Evolutionary conservation across 2,888 invertebrate species (phyloP), one percentile per base, ranked within the genome.

Genomic region (Theretra japonica): DNA sequence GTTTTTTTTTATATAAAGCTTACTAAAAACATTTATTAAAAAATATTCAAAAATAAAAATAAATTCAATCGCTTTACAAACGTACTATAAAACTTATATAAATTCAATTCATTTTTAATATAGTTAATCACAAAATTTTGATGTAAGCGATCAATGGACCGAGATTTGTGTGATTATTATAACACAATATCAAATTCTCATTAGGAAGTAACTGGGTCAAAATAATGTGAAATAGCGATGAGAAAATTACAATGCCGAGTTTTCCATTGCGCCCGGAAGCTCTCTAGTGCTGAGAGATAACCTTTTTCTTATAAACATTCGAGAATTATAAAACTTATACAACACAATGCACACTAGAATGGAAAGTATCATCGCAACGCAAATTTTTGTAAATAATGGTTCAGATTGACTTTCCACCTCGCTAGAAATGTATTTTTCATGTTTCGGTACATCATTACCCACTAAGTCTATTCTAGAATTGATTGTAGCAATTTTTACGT

Each of bases 211-310:
- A 41, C 41, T 41, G 41, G 41, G 41, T 41, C 79, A 73, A 71
- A 80, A 56, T 77, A 77, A 62, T 4, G 15, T 5, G 72, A 72
- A 0, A 81, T 70, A 58, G 80, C 58, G 23, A 81, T 77, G 28
- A 59, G 62, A 80, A 79, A 15, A 80, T 77, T 80, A 87, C 69
- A 88, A 76, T 69, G 77, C 74, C 2, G 86, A 87, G 70, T 79
- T 81, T 48, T 86, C 87, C 80, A 87, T 86, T 5, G 83, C 79
- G 25, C 79, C 83, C 0, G 86, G 79, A 56, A 88, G 76, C 28
- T 84, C 80, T 0, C 84, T 80, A 21, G 85, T 86, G 73, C 86
- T 88, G 1, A 82, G 62, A 17, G 87, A 85, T 57, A 81, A 75
- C 11, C 81, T 73, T 28, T 75, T 80, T 57, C 80, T 79, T 28